phyloP scores from a whole-genome alignment of 1,140 invertebrate genomes.

The Ylistrum balloti region DNA sequence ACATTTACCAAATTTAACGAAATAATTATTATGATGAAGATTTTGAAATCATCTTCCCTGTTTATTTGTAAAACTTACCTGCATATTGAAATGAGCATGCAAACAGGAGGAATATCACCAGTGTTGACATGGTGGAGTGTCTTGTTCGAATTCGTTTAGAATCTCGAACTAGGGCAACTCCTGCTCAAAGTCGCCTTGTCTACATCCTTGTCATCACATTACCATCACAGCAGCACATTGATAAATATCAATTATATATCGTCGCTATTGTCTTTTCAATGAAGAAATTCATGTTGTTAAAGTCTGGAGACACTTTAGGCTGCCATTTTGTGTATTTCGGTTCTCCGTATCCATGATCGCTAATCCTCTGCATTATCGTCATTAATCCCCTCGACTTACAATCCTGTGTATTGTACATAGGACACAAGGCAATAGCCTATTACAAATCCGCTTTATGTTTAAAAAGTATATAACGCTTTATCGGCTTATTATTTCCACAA shows the following conservation, averaged over 20 bases:
- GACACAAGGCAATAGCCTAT: background rate
- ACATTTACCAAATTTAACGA: too few relatives aligned
- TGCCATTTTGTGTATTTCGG: constrained; percentile 38
- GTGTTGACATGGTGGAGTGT: background rate
- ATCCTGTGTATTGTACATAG: background rate
- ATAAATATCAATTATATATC: background rate
- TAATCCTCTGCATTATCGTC: constrained; percentile 18
- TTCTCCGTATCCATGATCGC: constrained; percentile 21
- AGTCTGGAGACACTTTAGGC: background rate
- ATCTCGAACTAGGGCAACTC: background rate
- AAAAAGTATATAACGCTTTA: background rate
- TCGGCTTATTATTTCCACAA: background rate
- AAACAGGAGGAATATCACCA: background rate
- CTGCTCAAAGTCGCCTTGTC: background rate
- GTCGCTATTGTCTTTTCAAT: background rate
- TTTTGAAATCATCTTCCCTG: too few relatives aligned
- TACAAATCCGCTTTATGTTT: background rate
- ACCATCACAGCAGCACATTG: background rate
- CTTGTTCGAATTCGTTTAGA: constrained; percentile 18
- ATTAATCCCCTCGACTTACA: background rate
- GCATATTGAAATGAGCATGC: background rate
- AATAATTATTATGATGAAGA: too few relatives aligned
- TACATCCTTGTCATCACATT: constrained; percentile 15
- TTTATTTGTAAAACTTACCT: background rate
- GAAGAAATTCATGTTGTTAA: constrained; percentile 27